Conservation (phyloP, 2,113 vertebrate species). For the Thomomys bottae region DNA sequence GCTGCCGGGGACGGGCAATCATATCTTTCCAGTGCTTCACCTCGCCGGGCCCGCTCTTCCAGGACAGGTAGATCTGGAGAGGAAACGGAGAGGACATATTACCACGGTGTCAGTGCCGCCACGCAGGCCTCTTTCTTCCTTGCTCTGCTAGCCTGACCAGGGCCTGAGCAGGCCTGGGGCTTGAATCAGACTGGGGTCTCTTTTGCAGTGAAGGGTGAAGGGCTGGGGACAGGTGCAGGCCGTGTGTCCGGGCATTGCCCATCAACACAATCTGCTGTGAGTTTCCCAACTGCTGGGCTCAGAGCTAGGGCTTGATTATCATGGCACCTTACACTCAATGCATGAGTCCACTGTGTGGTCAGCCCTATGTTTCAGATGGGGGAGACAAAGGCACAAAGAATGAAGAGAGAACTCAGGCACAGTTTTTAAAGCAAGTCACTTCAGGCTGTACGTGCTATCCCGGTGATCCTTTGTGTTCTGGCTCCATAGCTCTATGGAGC, state of each 20-base stretch:
- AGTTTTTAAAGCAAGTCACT: not conserved
- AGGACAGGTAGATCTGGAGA: constrained; percentile 97
- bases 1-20: constrained; percentile 96
- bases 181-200: not conserved
- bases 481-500: rapidly evolving
- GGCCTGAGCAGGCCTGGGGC: not conserved
- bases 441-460: not conserved
- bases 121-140: too few relatives aligned
- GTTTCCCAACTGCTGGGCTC: not conserved
- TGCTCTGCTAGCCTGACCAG: too few relatives aligned
- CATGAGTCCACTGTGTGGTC: too few relatives aligned
- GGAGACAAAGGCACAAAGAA: not conserved
- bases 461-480: too few relatives aligned
- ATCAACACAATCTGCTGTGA: not conserved
- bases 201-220: not conserved
- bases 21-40: constrained; percentile 99
- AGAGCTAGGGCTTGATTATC: not conserved
- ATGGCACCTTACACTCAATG: not conserved
- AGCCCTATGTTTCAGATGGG: not conserved
- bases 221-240: not conserved
- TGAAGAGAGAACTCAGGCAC: not conserved
- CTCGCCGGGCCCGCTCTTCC: constrained; percentile 98
- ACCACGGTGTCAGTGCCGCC: not conserved
- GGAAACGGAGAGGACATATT: not conserved
- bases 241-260: not conserved